Conservation (phyloP, 2,113 vertebrate species). For the Ibidorhyncha struthersii region DNA sequence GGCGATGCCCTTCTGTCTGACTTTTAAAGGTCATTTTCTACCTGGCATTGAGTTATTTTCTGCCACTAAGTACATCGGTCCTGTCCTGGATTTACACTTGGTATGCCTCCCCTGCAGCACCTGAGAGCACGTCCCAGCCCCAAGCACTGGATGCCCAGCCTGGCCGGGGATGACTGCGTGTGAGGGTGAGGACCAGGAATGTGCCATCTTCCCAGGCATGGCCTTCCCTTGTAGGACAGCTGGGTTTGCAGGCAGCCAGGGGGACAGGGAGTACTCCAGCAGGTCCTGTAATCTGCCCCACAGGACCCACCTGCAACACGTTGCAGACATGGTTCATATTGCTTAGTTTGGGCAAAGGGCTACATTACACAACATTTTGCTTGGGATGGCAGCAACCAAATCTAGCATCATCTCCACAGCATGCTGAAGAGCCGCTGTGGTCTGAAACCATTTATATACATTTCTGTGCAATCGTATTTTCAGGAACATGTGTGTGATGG, state of each 20-base stretch:
- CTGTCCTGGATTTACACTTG: background rate
- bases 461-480: background rate
- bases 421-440: background rate
- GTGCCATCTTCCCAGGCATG: background rate
- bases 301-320: background rate
- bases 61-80: background rate
- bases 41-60: conserved; percentile 5
- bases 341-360: background rate
- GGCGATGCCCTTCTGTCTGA: background rate
- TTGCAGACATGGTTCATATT: background rate
- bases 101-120: background rate
- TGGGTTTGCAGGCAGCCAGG: background rate
- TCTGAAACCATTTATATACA: background rate
- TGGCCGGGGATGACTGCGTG: accelerated
- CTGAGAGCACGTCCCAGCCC: background rate
- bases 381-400: background rate
- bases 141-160: accelerated
- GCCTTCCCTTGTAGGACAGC: background rate
- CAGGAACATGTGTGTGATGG: background rate
- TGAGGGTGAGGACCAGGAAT: background rate
- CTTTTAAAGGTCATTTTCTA: conserved; percentile 19
- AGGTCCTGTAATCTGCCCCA: background rate
- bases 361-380: background rate
- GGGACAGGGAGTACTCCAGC: background rate
- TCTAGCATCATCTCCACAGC: background rate